A percentile compares a stretch with the other conserved stretches of the same genome.
phyloP scores from a whole-genome alignment of 2,888 invertebrate genomes.

The Endomychus coccineus region DNA sequence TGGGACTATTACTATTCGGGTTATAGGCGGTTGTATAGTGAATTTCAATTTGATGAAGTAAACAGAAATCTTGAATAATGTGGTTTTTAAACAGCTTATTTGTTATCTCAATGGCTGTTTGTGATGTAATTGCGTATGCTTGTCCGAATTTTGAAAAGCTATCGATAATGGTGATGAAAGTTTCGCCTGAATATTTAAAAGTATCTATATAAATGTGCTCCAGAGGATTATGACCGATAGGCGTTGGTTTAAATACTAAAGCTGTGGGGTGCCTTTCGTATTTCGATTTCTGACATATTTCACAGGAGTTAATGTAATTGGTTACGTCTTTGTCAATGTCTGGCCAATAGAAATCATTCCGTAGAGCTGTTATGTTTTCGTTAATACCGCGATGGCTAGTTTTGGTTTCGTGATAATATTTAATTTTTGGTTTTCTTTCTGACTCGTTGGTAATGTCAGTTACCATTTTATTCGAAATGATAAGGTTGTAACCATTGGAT shows the following conservation, averaged over 20 bases:
- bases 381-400: conserved; percentile 20
- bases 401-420: conserved; percentile 20
- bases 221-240: no score
- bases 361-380: conserved; percentile 15
- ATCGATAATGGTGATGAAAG: conserved; percentile 20
- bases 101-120: conserved; percentile 13
- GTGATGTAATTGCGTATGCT: conserved; percentile 14
- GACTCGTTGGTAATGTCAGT: conserved; percentile 14
- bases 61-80: no score
- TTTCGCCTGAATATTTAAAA: conserved; percentile 7
- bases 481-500: background rate
- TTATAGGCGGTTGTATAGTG: conserved; percentile 20
- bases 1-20: conserved; percentile 16
- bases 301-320: conserved; percentile 19
- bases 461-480: background rate
- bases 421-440: conserved; percentile 13
- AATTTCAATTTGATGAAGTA: conserved; percentile 17
- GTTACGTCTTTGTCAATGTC: conserved; percentile 17
- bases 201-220: conserved; percentile 14
- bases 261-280: conserved; percentile 21
- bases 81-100: conserved; percentile 17
- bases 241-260: no score
- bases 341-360: conserved; percentile 20
- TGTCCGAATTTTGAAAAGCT: conserved; percentile 20
- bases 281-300: conserved; percentile 19